Percentiles rank a stretch among this genome's conserved stretches.
phyloP scores from a whole-genome alignment of 2,113 vertebrate species.

The Spea bombifrons region DNA sequence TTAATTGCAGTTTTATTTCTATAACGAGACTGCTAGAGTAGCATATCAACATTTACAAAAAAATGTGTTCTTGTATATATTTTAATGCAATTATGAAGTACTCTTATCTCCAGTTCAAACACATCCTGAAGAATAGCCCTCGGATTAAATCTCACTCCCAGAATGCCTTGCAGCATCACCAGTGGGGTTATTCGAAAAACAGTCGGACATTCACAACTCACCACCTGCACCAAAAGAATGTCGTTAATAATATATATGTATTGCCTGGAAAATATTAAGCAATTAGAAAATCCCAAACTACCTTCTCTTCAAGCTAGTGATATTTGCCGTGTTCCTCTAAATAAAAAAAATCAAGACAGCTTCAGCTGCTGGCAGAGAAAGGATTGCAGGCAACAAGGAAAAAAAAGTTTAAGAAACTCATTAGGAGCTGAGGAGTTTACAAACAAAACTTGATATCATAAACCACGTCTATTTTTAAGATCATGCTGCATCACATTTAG shows the following conservation, averaged over 20 bases:
- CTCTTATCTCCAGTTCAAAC: not conserved
- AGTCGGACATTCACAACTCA: not conserved
- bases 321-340: not conserved
- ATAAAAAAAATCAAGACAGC: not conserved
- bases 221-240: not conserved
- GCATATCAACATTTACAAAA: too few relatives aligned
- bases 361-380: not conserved
- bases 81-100: not conserved
- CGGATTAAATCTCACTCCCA: not conserved
- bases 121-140: not conserved
- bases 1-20: too few relatives aligned
- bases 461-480: constrained; percentile 63
- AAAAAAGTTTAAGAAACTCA: constrained; percentile 46
- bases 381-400: constrained; percentile 45
- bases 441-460: constrained; percentile 46
- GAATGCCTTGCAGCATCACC: not conserved
- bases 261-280: not conserved
- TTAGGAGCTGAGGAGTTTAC: constrained; percentile 24
- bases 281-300: not conserved
- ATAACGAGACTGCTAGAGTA: too few relatives aligned
- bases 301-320: not conserved
- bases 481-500: constrained; percentile 58
- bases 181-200: not conserved
- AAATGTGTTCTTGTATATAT: not conserved
- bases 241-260: not conserved